Conservation (phyloP, 2,888 invertebrate genomes). For the Hermaeophaga mercurialis region DNA sequence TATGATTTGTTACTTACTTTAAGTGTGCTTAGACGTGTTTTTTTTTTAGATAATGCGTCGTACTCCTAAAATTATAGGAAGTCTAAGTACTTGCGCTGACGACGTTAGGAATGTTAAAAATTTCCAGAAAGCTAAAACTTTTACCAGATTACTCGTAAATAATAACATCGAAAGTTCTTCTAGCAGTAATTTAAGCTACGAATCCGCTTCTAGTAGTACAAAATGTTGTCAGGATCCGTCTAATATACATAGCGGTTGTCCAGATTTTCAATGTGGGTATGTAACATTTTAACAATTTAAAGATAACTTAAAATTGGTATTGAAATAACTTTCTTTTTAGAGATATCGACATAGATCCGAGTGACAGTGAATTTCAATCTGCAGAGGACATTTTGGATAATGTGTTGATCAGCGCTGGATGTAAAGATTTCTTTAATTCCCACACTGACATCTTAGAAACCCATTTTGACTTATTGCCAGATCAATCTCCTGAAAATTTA, state of each 20-base stretch:
- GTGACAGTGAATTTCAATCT: slow-evolving; percentile 60
- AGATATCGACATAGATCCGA: slow-evolving; percentile 35
- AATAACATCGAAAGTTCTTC: slow-evolving; percentile 48
- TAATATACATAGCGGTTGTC: slow-evolving; percentile 33
- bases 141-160: slow-evolving; percentile 46
- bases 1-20: too few relatives aligned
- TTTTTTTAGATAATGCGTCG: slow-evolving; percentile 61
- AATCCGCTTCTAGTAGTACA: slow-evolving; percentile 58
- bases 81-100: slow-evolving; percentile 69
- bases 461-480: slow-evolving; percentile 52
- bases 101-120: slow-evolving; percentile 64
- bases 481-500: slow-evolving; percentile 34
- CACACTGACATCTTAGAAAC: slow-evolving; percentile 54
- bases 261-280: slow-evolving; percentile 42
- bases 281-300: slow-evolving; percentile 14
- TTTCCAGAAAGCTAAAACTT: slow-evolving; percentile 58
- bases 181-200: slow-evolving; percentile 60
- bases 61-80: slow-evolving; percentile 69
- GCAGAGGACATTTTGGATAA: slow-evolving; percentile 62
- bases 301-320: neutral
- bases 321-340: slow-evolving; percentile 12
- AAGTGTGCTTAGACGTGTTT: too few relatives aligned
- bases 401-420: slow-evolving; percentile 53
- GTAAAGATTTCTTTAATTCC: slow-evolving; percentile 54
- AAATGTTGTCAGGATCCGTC: slow-evolving; percentile 43